Evolutionary conservation across 2,797 vertebrate genomes (phyloP).

Genomic region (Scomberomorus guttatus): DNA sequence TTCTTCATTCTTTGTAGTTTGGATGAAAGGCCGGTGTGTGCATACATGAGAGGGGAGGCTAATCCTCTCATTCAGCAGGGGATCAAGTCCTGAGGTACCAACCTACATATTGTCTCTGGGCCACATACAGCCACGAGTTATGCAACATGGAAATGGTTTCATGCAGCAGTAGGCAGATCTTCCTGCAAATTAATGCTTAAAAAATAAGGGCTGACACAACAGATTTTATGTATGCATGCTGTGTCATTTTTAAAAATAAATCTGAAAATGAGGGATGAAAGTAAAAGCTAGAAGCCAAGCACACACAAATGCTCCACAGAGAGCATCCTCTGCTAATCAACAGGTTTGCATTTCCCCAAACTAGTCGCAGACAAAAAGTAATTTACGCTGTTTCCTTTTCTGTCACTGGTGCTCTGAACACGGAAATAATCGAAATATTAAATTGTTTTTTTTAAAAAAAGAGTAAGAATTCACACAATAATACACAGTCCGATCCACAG

Average conservation of each 20-base stretch:
- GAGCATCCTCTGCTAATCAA: constrained; percentile 63
- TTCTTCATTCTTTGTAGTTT: constrained; percentile 63
- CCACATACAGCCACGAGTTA: constrained; percentile 21
- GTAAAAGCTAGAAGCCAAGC: not conserved
- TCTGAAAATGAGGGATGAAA: not conserved
- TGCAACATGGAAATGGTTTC: constrained; percentile 20
- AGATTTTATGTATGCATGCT: constrained; percentile 1
- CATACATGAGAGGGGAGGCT: constrained; percentile 67
- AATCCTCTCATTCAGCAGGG: constrained; percentile 78
- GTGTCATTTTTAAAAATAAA: not conserved
- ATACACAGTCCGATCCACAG: not conserved
- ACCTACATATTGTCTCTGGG: constrained; percentile 59
- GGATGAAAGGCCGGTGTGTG: constrained; percentile 65
- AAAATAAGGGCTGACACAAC: not conserved
- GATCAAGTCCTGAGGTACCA: constrained; percentile 75
- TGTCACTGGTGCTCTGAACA: not conserved
- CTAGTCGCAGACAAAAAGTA: constrained; percentile 29
- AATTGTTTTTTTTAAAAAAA: not conserved
- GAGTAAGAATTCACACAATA: not conserved
- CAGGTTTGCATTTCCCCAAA: constrained; percentile 73
- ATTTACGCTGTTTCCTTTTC: not conserved
- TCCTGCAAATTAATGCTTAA: not conserved
- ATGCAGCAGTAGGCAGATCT: not conserved
- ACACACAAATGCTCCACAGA: constrained; percentile 14
- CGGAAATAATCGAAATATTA: not conserved